Evolutionary conservation across 2,888 invertebrate genomes (phyloP).

Genomic region (Epinotia brunnichana): DNA sequence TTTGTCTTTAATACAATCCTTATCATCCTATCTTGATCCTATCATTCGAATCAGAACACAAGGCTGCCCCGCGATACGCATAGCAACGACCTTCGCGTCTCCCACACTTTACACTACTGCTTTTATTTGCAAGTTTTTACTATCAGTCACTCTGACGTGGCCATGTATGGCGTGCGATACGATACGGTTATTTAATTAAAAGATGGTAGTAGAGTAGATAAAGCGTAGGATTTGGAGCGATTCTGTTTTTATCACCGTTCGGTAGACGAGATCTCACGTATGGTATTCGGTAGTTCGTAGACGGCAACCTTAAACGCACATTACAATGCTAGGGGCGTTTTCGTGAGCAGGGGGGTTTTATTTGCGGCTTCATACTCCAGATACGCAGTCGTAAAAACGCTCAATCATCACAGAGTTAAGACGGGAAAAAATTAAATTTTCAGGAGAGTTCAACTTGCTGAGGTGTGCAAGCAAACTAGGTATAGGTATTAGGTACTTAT

Average conservation of each 20-base stretch:
- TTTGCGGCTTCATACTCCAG: slow-evolving; percentile 3
- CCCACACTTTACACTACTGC: not conserved
- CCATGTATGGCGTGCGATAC: not conserved
- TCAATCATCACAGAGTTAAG: slow-evolving; percentile 11
- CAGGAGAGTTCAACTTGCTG: no score
- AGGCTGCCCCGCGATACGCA: slow-evolving; percentile 15
- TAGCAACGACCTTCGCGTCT: slow-evolving; percentile 16
- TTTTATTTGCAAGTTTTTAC: not conserved
- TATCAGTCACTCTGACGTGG: not conserved
- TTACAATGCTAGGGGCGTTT: slow-evolving; percentile 35
- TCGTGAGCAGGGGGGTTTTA: slow-evolving; percentile 11
- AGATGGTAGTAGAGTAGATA: slow-evolving; percentile 35
- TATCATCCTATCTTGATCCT: slow-evolving; percentile 12
- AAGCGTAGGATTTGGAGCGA: slow-evolving; percentile 33
- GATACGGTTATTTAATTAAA: slow-evolving; percentile 21
- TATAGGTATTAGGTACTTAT: no score
- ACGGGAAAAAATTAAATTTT: not conserved
- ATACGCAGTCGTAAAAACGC: slow-evolving; percentile 20
- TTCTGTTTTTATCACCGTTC: slow-evolving; percentile 33
- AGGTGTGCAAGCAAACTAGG: no score
- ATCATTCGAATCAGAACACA: slow-evolving; percentile 10
- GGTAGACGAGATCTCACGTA: slow-evolving; percentile 5
- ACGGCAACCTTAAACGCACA: slow-evolving; percentile 16
- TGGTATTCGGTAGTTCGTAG: slow-evolving; percentile 11
- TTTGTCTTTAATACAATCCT: not conserved